A percentile compares a stretch with the other conserved stretches of the same genome.
phyloP scores from a whole-genome alignment of 1,140 invertebrate species.

The Thalassaphorura encarpata region DNA sequence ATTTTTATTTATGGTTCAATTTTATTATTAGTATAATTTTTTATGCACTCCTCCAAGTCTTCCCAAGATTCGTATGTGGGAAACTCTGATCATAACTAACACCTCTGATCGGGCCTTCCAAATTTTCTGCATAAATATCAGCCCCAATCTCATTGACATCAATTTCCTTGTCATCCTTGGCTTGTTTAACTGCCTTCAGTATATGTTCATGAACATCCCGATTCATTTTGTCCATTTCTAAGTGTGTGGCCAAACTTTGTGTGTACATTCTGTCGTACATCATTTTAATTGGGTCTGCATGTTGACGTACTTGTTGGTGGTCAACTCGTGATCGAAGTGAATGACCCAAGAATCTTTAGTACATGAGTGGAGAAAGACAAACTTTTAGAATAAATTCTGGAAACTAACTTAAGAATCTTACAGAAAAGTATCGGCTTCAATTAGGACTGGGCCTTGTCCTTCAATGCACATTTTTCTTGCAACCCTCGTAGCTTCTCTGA shows the following conservation, averaged over 20 bases:
- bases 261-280: constrained; percentile 1
- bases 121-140: constrained; percentile 67
- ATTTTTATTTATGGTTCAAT: too few species aligned
- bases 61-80: constrained; percentile 42
- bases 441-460: not conserved
- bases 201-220: constrained; percentile 68
- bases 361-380: constrained; percentile 51
- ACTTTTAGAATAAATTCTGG: constrained; percentile 52
- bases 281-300: not conserved
- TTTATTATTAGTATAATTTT: too few species aligned
- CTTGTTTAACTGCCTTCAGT: constrained; percentile 67
- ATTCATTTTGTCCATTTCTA: too few species aligned
- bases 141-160: constrained; percentile 66
- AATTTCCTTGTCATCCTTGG: constrained; percentile 71
- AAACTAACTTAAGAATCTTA: constrained; percentile 34
- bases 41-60: too few species aligned
- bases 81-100: constrained; percentile 45
- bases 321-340: too few species aligned
- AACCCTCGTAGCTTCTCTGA: not conserved
- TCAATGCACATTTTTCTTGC: not conserved
- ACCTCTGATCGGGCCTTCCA: constrained; percentile 52
- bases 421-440: constrained; percentile 34
- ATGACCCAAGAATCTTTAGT: too few species aligned
- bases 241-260: constrained; percentile 69
- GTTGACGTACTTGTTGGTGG: too few species aligned